phyloP scores from a whole-genome alignment of 1,140 invertebrate species.

The Coptotermes formosanus region DNA sequence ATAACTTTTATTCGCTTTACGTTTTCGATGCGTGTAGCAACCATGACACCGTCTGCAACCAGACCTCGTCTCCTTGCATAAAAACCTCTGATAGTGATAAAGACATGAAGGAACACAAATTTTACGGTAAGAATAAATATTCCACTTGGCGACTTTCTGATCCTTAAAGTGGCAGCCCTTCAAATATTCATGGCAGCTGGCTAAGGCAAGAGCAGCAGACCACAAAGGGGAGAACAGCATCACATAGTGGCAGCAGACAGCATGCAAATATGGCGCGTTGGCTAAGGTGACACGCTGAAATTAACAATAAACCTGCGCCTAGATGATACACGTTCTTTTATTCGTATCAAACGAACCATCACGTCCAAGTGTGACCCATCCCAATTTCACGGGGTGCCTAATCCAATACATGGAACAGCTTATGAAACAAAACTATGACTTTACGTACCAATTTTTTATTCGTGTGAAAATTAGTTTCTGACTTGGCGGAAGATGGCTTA shows the following conservation, averaged over 20 bases:
- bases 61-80: neutral
- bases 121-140: neutral
- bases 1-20: neutral
- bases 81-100: neutral
- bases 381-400: too few relatives aligned
- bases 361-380: too few relatives aligned
- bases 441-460: too few relatives aligned
- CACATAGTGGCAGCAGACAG: neutral
- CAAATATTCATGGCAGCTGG: neutral
- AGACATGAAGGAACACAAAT: neutral
- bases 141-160: neutral
- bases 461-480: too few relatives aligned
- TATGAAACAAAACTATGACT: too few relatives aligned
- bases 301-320: neutral
- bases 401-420: too few relatives aligned
- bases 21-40: too few relatives aligned
- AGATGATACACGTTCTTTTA: too few relatives aligned
- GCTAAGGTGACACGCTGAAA: neutral
- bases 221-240: neutral
- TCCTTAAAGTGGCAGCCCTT: neutral
- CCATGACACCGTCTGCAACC: neutral
- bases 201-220: neutral
- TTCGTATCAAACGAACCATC: too few relatives aligned
- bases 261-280: neutral
- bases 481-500: too few relatives aligned